A percentile compares a stretch with the other conserved stretches of the same genome.
Evolutionary conservation across 2,113 vertebrate species (phyloP).

Genomic region (Pomatorhinus ruficollis): DNA sequence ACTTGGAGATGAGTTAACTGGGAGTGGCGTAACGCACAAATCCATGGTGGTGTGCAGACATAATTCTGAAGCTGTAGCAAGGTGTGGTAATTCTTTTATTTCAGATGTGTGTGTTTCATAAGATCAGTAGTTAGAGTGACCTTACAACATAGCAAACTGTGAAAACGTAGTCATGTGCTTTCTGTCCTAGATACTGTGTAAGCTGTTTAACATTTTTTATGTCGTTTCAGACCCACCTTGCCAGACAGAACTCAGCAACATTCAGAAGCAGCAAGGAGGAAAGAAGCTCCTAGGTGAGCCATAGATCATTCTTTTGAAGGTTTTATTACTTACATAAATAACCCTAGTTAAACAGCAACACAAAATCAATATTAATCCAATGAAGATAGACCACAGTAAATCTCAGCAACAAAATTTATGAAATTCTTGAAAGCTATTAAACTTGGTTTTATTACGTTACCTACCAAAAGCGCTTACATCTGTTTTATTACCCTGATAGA

Average conservation of each 20-base stretch:
- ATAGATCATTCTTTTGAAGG: constrained; percentile 59
- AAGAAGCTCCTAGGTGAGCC: constrained; percentile 91
- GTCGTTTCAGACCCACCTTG: constrained; percentile 89
- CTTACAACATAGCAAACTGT: not conserved
- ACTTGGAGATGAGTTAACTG: not conserved
- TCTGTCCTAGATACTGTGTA: not conserved
- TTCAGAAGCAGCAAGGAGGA: constrained; percentile 86
- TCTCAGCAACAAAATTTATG: constrained; percentile 72
- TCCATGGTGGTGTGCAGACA: not conserved
- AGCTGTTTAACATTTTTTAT: constrained; percentile 40
- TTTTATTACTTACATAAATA: constrained; percentile 78
- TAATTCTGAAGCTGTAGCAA: not conserved
- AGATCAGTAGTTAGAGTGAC: not conserved
- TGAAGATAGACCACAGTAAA: constrained; percentile 65
- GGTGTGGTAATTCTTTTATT: not conserved
- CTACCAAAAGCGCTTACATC: constrained; percentile 58
- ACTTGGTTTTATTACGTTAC: constrained; percentile 70
- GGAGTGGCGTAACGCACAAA: not conserved
- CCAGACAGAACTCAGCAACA: constrained; percentile 86
- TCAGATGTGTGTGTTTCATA: not conserved
- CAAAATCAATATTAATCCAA: constrained; percentile 79
- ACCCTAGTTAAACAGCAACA: constrained; percentile 69
- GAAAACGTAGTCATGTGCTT: not conserved
- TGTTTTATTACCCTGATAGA: constrained; percentile 67
- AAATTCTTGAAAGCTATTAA: constrained; percentile 72